These are phyloP conservation scores for Oncorhynchus kisutch DNA, from an alignment of 2,113 vertebrate genomes.

Conservation along the genomic window DNA sequence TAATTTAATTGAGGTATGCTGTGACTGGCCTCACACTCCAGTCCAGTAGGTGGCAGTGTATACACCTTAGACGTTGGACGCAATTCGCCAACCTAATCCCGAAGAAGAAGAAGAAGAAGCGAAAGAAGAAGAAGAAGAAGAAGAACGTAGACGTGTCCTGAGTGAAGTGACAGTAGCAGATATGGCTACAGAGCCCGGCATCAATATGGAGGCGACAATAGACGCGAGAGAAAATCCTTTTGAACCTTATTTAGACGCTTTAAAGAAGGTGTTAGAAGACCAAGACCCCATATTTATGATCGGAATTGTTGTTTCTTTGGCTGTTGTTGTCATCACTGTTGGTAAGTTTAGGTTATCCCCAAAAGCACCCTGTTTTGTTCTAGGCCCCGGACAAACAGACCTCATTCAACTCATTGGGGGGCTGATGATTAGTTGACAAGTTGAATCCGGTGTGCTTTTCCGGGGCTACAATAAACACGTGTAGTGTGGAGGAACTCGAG, in stretches of 20 bases:
- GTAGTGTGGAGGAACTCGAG: too few species aligned
- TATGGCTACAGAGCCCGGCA: not conserved
- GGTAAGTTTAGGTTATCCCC: slow-evolving; percentile 50
- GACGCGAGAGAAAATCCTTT: slow-evolving; percentile 50
- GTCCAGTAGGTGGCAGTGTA: too few species aligned
- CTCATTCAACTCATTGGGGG: too few species aligned
- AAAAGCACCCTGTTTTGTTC: too few species aligned
- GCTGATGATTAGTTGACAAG: too few species aligned
- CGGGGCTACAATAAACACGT: too few species aligned
- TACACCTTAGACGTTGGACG: too few species aligned
- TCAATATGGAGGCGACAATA: not conserved
- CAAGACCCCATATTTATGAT: slow-evolving; percentile 67
- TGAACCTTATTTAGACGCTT: slow-evolving; percentile 54
- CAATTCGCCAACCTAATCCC: too few species aligned
- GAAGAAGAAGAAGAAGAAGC: not conserved
- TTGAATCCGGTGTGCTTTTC: too few species aligned
- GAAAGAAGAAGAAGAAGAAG: not conserved
- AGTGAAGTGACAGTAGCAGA: slow-evolving; percentile 10
- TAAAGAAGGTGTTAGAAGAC: slow-evolving; percentile 61
- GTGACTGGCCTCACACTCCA: too few species aligned
- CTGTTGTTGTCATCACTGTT: slow-evolving; percentile 67
- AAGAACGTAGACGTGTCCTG: slow-evolving; percentile 59
- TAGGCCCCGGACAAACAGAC: too few species aligned
- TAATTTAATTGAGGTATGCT: too few species aligned
- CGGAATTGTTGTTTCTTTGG: slow-evolving; percentile 66